These are phyloP conservation scores for Metacarcinus magister DNA, from an alignment of 2,888 invertebrate species.

Conservation along the genomic window DNA sequence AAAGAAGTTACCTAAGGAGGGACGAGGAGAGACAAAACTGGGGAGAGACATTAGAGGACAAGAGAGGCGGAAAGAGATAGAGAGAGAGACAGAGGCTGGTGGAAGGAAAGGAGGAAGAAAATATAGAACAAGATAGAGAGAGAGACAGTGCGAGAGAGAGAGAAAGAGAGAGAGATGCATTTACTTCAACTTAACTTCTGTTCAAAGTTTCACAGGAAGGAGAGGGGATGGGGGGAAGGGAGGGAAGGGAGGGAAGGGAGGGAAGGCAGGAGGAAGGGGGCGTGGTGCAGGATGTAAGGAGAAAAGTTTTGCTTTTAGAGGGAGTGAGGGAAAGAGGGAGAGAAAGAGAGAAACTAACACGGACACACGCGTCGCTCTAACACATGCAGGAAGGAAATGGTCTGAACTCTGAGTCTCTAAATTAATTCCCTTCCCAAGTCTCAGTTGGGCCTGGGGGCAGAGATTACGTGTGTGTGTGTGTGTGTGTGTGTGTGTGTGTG, in stretches of 20 bases:
- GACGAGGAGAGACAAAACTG: neutral
- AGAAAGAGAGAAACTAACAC: neutral
- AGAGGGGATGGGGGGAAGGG: neutral
- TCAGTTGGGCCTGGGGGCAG: neutral
- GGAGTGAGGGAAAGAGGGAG: slow-evolving; percentile 35
- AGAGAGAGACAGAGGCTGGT: neutral
- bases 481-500: neutral
- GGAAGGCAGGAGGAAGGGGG: neutral
- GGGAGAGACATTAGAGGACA: neutral
- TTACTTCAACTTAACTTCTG: slow-evolving; percentile 14
- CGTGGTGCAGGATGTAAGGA: neutral
- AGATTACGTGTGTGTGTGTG: neutral
- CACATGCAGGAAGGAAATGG: neutral
- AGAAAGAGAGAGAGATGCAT: neutral
- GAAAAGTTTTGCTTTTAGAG: slow-evolving; percentile 35
- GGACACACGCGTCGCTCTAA: neutral
- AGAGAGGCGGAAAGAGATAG: neutral
- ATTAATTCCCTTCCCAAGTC: neutral
- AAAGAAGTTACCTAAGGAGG: neutral
- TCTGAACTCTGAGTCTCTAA: neutral
- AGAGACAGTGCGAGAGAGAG: too few species aligned
- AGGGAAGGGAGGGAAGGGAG: neutral
- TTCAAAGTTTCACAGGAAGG: neutral
- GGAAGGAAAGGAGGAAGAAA: neutral
- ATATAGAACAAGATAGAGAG: neutral